phyloP scores from a whole-genome alignment of 2,888 invertebrate species.

The Cosmia pyralina region DNA sequence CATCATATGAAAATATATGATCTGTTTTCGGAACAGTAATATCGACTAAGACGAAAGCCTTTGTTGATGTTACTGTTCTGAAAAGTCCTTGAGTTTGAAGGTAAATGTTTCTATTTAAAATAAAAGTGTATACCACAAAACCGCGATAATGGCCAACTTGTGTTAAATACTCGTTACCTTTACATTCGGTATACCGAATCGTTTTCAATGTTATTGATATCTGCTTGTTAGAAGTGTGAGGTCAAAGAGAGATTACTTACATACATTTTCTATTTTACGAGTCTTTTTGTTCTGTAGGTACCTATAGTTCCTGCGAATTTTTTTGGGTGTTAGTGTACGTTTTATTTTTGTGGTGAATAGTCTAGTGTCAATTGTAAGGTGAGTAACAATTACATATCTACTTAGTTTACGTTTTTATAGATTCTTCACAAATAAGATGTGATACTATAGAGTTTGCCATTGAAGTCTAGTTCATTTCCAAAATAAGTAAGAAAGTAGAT shows the following conservation, averaged over 20 bases:
- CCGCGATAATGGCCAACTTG: not conserved
- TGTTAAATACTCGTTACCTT: not conserved
- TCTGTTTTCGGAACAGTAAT: no score
- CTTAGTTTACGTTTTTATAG: not conserved
- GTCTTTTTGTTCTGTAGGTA: not conserved
- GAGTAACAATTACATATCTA: not conserved
- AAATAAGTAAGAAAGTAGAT: not conserved
- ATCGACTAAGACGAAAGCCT: no score
- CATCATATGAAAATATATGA: no score
- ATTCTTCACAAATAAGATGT: not conserved
- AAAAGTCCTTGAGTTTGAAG: no score
- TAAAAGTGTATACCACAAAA: not conserved
- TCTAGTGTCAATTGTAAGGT: slow-evolving; percentile 6
- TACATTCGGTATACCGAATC: not conserved
- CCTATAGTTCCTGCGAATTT: not conserved
- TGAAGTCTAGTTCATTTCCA: not conserved
- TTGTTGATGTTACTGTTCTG: no score
- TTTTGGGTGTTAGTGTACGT: not conserved
- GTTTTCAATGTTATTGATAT: slow-evolving; percentile 25
- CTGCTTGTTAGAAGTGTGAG: not conserved
- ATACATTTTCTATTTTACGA: not conserved
- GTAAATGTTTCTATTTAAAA: not conserved
- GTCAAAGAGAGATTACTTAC: not conserved
- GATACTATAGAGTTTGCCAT: not conserved
- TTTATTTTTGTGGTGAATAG: slow-evolving; percentile 12